Evolutionary conservation across 2,113 vertebrate species (phyloP), one percentile per base, ranked within the genome.

Genomic region (Pomatorhinus ruficollis): DNA sequence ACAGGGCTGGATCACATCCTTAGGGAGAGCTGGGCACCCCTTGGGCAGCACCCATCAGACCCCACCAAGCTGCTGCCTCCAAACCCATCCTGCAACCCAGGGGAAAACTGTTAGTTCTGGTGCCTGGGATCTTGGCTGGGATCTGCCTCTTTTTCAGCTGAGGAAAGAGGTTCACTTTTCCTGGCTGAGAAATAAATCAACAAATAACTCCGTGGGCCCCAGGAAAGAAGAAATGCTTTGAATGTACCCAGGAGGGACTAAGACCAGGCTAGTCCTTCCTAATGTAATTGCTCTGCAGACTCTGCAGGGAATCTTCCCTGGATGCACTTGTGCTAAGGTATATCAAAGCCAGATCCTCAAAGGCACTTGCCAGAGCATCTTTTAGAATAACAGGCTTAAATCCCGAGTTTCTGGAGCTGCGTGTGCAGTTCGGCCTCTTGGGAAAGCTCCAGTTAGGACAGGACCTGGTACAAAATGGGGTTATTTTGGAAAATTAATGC

Each of bases 161-260:
- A 39, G 65, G 64, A 42, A 84, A 78, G 60, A 91, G 24, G 15
- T 71, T 93, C 15, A 0, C 37, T 93, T 66, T 53, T 75, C 40
- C 69, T 59, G 61, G 65, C 53, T 79, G 57, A 71, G 93, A 78
- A 82, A 75, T 42, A 84, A 82, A 87, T 31, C 49, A 78, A 61
- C 49, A 94, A 91, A 81, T 20, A 84, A 82, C 11, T 91, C 37
- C 6, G 0, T 2, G 3, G 69, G 74, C 44, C 56, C 69, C 77
- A 71, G 92, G 87, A 71, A 89, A 81, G 52, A 21, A 94, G 33
- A 80, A 92, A 77, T 11, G 21, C 81, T 92, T 81, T 91, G 89
- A 76, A 61, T 57, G 47, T 57, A 53, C 71, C 50, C 71, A 66
- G 75, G 54, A 77, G 74, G 69, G 30, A 56, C 79, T 65, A 71